Percentiles rank a stretch among this genome's conserved stretches.
Evolutionary conservation across 2,797 vertebrate species (phyloP).

Genomic region (Chaunax sp.): DNA sequence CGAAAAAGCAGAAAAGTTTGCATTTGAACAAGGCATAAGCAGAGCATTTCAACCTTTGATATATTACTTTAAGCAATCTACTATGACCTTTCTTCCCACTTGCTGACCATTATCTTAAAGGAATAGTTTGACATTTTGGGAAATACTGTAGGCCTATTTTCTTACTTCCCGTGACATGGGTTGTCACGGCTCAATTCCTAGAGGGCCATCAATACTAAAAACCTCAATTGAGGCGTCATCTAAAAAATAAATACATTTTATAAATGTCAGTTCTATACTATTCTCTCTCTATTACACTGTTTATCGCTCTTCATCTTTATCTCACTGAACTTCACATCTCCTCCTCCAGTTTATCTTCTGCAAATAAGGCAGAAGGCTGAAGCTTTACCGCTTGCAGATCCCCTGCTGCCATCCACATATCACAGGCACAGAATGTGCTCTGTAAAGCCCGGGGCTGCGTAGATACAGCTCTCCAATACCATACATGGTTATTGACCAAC

Average conservation of each 20-base stretch:
- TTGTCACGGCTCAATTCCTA: neutral
- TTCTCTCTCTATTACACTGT: constrained; percentile 7
- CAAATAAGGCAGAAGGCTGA: constrained; percentile 59
- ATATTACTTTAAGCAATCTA: too few species aligned
- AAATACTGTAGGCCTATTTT: too few species aligned
- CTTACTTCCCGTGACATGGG: too few species aligned
- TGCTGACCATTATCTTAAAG: neutral
- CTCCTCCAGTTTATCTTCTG: constrained; percentile 56
- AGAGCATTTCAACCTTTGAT: neutral
- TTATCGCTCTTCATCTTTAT: constrained; percentile 34
- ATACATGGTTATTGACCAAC: constrained; percentile 33
- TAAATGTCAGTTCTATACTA: neutral
- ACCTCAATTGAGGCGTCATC: neutral
- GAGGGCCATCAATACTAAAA: neutral
- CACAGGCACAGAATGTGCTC: constrained; percentile 41
- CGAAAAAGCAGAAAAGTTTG: neutral
- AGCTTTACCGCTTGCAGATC: constrained; percentile 62
- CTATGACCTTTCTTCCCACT: too few species aligned
- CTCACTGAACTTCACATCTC: constrained; percentile 33
- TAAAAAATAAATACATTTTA: neutral
- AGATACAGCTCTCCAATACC: constrained; percentile 36
- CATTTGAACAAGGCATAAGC: neutral
- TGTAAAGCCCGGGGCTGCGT: constrained; percentile 41
- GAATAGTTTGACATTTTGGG: neutral
- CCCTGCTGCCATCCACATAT: constrained; percentile 60